A percentile compares a stretch with the other conserved stretches of the same genome.
Evolutionary conservation across 2,797 vertebrate species (phyloP).

Genomic region (Myotis planiceps): DNA sequence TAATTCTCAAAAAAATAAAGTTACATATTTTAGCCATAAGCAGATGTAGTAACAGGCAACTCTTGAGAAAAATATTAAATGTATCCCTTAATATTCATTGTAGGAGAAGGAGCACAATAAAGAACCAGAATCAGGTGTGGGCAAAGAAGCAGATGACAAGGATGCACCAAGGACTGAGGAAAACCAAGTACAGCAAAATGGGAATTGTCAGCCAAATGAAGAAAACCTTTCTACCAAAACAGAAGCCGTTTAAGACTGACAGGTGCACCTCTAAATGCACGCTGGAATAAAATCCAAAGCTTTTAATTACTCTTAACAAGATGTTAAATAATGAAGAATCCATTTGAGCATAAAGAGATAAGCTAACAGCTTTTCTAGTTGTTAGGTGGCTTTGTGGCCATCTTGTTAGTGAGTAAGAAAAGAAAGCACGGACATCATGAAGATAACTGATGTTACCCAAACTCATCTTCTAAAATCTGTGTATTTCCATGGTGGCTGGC

Average conservation of each 20-base stretch:
- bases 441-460: slow-evolving; percentile 78
- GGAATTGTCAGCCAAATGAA: slow-evolving; percentile 90
- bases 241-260: slow-evolving; percentile 80
- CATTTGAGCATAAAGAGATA: slow-evolving; percentile 55
- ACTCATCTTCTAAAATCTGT: slow-evolving; percentile 81
- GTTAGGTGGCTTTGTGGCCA: slow-evolving; percentile 77
- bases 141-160: slow-evolving; percentile 86
- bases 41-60: neutral
- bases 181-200: slow-evolving; percentile 91
- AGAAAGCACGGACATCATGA: slow-evolving; percentile 75
- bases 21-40: neutral
- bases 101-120: slow-evolving; percentile 87
- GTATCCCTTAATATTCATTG: slow-evolving; percentile 53
- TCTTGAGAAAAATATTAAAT: slow-evolving; percentile 16
- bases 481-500: slow-evolving; percentile 82
- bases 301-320: slow-evolving; percentile 79
- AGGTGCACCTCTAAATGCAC: slow-evolving; percentile 50
- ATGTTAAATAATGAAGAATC: slow-evolving; percentile 81
- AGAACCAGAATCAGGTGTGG: slow-evolving; percentile 84
- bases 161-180: slow-evolving; percentile 85
- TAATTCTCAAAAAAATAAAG: slow-evolving; percentile 26
- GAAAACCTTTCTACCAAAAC: slow-evolving; percentile 85
- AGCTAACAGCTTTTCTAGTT: slow-evolving; percentile 77
- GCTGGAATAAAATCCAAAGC: slow-evolving; percentile 82
- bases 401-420: slow-evolving; percentile 83